Evolutionary conservation across 2,797 vertebrate genomes (phyloP).

Genomic region (Natrix natrix): DNA sequence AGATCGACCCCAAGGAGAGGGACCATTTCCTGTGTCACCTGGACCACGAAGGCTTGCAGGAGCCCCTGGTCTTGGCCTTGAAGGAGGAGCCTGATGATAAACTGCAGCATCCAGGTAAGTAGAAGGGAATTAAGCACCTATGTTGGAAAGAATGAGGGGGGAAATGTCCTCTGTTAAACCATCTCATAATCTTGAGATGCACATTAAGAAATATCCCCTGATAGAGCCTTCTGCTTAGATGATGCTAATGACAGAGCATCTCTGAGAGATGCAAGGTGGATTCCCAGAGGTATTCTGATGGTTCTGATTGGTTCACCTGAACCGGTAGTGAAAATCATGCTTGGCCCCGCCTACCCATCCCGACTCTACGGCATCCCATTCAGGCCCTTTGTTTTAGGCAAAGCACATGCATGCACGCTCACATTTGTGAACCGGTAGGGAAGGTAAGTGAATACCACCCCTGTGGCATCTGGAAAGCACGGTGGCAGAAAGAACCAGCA

Average conservation of each 20-base stretch:
- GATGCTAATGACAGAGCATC: not conserved
- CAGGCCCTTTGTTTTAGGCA: no score
- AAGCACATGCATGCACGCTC: no score
- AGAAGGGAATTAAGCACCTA: not conserved
- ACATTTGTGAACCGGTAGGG: no score
- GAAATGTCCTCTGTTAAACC: not conserved
- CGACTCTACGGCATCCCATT: no score
- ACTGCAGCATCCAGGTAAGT: not conserved
- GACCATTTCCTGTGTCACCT: fast-evolving
- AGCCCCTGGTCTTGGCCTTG: not conserved
- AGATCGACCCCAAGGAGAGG: not conserved
- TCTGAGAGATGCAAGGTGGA: not conserved
- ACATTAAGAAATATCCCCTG: not conserved
- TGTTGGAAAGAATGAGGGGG: not conserved
- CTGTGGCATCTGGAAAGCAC: no score
- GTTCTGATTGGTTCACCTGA: no score
- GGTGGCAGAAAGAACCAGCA: no score
- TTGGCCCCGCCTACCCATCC: no score
- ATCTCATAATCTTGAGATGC: not conserved
- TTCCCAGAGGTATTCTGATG: no score
- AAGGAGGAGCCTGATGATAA: not conserved
- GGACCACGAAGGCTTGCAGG: not conserved
- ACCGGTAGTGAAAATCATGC: no score
- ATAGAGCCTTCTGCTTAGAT: not conserved
- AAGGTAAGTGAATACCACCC: no score